phyloP scores from a whole-genome alignment of 2,113 vertebrate species.

The Leucoraja erinaceus region DNA sequence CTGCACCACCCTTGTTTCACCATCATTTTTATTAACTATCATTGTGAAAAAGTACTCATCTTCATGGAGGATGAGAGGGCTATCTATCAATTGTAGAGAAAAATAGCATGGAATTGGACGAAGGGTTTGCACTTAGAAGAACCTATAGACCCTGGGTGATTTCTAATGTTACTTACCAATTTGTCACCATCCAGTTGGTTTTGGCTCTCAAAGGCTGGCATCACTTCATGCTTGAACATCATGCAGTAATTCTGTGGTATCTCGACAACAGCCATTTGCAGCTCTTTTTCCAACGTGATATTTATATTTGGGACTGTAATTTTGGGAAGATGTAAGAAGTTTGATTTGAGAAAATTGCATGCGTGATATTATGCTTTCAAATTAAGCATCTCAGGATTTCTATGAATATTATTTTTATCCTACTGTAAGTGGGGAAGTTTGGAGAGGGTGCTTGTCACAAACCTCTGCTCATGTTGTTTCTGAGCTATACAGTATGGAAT shows the following conservation, averaged over 20 bases:
- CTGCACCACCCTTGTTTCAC: neutral
- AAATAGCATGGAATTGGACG: neutral
- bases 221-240: neutral
- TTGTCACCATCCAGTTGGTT: neutral
- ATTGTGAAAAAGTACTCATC: neutral
- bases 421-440: neutral
- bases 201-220: neutral
- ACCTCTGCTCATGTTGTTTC: neutral
- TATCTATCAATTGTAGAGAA: neutral
- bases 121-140: neutral
- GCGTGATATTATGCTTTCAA: neutral
- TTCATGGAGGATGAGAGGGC: neutral
- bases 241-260: neutral
- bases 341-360: neutral
- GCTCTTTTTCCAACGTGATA: neutral
- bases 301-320: neutral
- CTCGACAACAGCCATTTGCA: neutral
- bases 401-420: neutral
- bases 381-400: too few species aligned
- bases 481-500: neutral
- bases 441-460: neutral
- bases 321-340: neutral
- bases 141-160: neutral
- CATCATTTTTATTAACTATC: neutral
- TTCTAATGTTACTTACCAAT: neutral